Base-by-base conservation (phyloP, 2,888 invertebrate species). In the Cacoxenus indagator region DNA sequence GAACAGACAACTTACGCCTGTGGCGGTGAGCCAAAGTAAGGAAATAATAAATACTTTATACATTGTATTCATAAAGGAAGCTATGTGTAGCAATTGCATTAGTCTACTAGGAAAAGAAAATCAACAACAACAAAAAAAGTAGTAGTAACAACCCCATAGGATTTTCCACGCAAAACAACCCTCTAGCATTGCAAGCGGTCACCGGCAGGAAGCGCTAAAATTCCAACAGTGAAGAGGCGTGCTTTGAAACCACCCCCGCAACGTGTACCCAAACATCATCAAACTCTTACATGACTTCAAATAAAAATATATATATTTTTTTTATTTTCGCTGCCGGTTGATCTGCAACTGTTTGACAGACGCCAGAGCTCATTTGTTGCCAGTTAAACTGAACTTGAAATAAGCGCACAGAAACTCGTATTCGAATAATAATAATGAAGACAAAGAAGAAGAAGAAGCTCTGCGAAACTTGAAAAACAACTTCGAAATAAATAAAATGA, bases 381-480 rank as follows among this genome's bases (percentile, higher is more conserved):
- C 1, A 6, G 46, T 14, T 43, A 9, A 9, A 14, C 24, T 62
- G 43, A 45, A 43, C 45, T 61, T 61, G 59, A 37, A 27, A 26
- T 37, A 43, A 19, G 24, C 26, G 55, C 26, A 61, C n/a, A 37
- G 6, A 43, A 75, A 75, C 83, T 80, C 83, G 83, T 81, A 81
- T 79, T 78, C 6, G 73, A 75, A 64, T 59, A 62, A 51, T 37
- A 37, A 37, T 37, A 37, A 37, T 11, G 9, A 31, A 31, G 9
- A 31, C 51, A 54, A 54, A 54, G 24, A 54, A 51, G 22, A 51
- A 51, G 22, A 51, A 51, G 22, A 27, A 27, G 27, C 57, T 29
- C 11, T 51, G 55, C 55, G 27, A 65, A 80, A 80, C 83, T 72
- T 67, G 80, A 81, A 75, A 81, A 81, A 79, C 80, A 78, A 78